Conservation (phyloP, 2,888 invertebrate genomes). For the Bombylius major region DNA sequence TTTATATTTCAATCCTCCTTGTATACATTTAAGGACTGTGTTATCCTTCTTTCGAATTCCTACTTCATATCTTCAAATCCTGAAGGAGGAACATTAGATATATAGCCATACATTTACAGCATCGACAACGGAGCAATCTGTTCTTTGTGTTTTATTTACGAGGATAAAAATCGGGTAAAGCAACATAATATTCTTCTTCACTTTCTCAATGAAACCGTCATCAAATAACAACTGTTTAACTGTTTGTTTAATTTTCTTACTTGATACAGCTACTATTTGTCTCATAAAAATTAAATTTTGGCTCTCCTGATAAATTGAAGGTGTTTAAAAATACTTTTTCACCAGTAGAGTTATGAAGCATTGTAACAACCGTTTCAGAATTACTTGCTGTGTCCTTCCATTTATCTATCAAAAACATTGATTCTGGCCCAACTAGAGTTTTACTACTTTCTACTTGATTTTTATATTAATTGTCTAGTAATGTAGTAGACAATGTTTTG, state of each 20-base stretch:
- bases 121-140: slow-evolving; percentile 5
- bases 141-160: slow-evolving; percentile 1
- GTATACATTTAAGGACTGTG: neutral
- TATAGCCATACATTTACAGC: slow-evolving; percentile 10
- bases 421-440: neutral
- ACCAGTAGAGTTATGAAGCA: slow-evolving; percentile 6
- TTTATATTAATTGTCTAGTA: neutral
- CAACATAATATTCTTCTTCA: neutral
- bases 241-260: neutral
- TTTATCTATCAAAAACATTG: neutral
- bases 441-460: neutral
- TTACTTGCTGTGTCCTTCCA: neutral
- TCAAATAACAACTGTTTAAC: slow-evolving; percentile 6
- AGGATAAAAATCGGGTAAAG: neutral
- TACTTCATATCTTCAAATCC: slow-evolving; percentile 2
- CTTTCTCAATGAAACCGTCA: slow-evolving; percentile 5
- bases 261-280: neutral
- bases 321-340: slow-evolving; percentile 13
- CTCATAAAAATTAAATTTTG: neutral
- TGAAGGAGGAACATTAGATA: slow-evolving; percentile 4
- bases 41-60: neutral
- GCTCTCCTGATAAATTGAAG: slow-evolving; percentile 12
- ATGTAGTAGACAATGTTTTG: neutral
- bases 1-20: too few species aligned
- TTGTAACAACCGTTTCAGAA: slow-evolving; percentile 5